Base-by-base conservation (phyloP, 2,888 invertebrate species). In the Harmothoe impar region DNA sequence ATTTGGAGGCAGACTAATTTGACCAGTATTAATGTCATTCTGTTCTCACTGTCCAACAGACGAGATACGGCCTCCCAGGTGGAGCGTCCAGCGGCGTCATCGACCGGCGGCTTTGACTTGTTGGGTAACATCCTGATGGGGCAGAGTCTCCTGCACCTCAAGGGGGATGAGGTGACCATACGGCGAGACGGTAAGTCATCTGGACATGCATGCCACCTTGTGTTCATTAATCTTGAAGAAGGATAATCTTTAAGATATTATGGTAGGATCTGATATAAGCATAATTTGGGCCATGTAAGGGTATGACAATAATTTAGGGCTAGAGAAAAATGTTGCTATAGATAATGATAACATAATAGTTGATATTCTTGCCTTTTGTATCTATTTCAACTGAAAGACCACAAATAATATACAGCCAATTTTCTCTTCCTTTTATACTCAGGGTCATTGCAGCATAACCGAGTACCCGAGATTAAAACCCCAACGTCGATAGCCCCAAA, bases 111-210 rank as follows among this genome's bases (percentile, higher is more conserved):
- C 15, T 92, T 95, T 91, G 96, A 96, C 93, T 91, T 96, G 33
- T 93, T 96, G 56, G 96, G 95, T 29, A 94, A 94, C 54, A 96
- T 96, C 86, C 93, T 96, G 92, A 94, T 94, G 91, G 94, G 94
- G 35, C 96, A 96, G 92, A 93, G 93, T 52, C 92, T 94, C 62
- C 93, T 96, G 20, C 94, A 94, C 89, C 92, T 94, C 84, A 94
- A 94, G 43, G 94, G 95, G 84, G 93, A 94, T 91, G 93, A 95
- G 91, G 93, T 96, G 84, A 94, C 94, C 54, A 95, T 96, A 33
- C 93, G 94, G 43, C 93, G 95, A 89, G 96, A 96, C 93, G 96
- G 96, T 95, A 91, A 91, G 94, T 81, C 10, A 25, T 31, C 17
- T 56, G 52, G 81, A n/a, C 43, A 43, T 43, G 43, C 5, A 7